phyloP scores from a whole-genome alignment of 2,888 invertebrate genomes.

The Ferdinandea cuprea region DNA sequence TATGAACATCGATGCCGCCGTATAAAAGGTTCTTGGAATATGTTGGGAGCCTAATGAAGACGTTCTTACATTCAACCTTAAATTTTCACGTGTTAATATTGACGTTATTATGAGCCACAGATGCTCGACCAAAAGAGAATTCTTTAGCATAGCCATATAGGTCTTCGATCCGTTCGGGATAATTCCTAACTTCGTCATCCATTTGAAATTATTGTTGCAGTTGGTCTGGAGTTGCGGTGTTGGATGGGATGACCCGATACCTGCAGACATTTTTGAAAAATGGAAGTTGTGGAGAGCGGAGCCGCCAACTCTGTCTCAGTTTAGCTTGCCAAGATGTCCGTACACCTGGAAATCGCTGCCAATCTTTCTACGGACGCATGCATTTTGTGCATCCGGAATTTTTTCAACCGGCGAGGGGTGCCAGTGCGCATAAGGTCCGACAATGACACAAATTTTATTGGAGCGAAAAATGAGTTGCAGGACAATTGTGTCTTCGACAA shows the following conservation, averaged over 20 bases:
- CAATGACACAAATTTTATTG: background rate
- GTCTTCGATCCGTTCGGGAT: constrained; percentile 16
- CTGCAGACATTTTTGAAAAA: constrained; percentile 1
- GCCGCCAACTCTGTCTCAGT: background rate
- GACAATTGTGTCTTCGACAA: background rate
- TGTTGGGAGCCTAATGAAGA: constrained; percentile 16
- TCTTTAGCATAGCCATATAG: constrained; percentile 5
- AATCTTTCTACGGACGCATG: background rate
- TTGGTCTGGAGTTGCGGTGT: background rate
- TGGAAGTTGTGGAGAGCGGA: constrained; percentile 8
- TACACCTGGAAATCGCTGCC: background rate
- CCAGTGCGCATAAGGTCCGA: background rate
- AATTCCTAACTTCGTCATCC: background rate
- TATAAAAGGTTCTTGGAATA: background rate
- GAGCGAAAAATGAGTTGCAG: background rate
- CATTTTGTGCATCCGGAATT: background rate
- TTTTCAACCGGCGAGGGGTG: background rate
- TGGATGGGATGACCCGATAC: constrained; percentile 3
- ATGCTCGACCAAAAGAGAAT: constrained; percentile 16
- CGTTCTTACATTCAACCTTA: background rate
- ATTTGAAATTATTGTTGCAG: constrained; percentile 10
- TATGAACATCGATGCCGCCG: constrained; percentile 8
- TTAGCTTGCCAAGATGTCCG: background rate
- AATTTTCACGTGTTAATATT: background rate
- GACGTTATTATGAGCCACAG: constrained; percentile 4